Base-by-base conservation (phyloP, 1,140 invertebrate genomes). In the Bombus breviceps region DNA sequence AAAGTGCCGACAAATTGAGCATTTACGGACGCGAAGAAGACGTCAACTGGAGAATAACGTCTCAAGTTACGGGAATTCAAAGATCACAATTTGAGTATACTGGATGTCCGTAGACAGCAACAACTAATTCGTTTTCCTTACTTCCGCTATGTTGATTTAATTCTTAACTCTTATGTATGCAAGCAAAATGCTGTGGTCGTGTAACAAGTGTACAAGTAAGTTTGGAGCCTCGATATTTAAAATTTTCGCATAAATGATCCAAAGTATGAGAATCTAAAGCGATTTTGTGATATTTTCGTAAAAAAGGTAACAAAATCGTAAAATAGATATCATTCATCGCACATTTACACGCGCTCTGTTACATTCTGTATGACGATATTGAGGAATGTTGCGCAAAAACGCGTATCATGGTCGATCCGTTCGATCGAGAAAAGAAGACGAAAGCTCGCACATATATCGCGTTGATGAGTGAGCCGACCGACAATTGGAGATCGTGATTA, bases 1-100 rank as follows among this genome's bases (percentile, higher is more conserved):
- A 89, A 90, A 90, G 77, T 89, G 87, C 76, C 68, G 62, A 68
- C 69, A 90, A 89, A 90, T 90, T 89, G 81, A 90, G 76, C 78
- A 84, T 74, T 89, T 66, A 39, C 43, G 73, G 78, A 66, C 68
- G 77, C 77, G 39, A 90, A 87, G 82, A 57, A 89, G 88, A 90
- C 83, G 62, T 89, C 82, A 88, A 77, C 68, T 47, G 62, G 62
- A 68, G 87, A 85, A 75, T 62, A 53, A 53, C 18, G 47, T 53
- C 18, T 57, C 37, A 59, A 64, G 66, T 81, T 77, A 86, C 66
- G 18, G 68, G 73, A 81, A 86, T 85, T 80, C 83, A 80, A 85
- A 41, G n/a, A 78, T 89, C 71, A 41, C 37, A 83, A 80, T 3
- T 73, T 66, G 41, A 80, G 53, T 72, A 78, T 62, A 81, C 76